A percentile compares a stretch with the other conserved stretches of the same genome.
Conservation (phyloP, 2,797 vertebrate species). For the Fistularia commersonii region DNA sequence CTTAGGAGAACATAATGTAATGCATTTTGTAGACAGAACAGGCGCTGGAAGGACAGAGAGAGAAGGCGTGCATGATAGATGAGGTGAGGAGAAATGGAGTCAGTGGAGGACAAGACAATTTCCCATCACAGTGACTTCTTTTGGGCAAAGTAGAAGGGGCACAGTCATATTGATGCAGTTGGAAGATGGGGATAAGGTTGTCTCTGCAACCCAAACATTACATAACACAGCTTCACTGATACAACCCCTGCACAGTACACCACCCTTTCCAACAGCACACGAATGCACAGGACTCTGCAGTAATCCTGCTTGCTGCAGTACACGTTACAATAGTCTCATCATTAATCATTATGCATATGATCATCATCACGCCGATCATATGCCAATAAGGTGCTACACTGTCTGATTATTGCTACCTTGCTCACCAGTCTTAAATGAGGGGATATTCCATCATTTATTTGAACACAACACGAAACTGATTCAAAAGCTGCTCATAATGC, state of each 20-base stretch:
- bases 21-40: conserved; percentile 61
- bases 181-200: conserved; percentile 35
- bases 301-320: conserved; percentile 78
- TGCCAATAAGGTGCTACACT: conserved; percentile 13
- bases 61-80: conserved; percentile 8
- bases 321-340: conserved; percentile 51
- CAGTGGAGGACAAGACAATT: conserved; percentile 20
- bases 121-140: too few relatives aligned
- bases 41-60: conserved; percentile 14
- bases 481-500: conserved; percentile 9
- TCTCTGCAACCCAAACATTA: conserved; percentile 59
- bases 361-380: conserved; percentile 25
- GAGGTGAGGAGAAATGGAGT: conserved; percentile 20
- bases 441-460: conserved; percentile 16
- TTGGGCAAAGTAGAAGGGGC: conserved; percentile 29
- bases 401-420: conserved; percentile 25
- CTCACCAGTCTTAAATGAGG: conserved; percentile 10
- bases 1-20: conserved; percentile 34
- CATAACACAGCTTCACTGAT: conserved; percentile 59
- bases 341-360: too few relatives aligned
- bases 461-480: conserved; percentile 25
- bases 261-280: conserved; percentile 78
- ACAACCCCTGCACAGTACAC: conserved; percentile 53
- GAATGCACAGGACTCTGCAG: conserved; percentile 82
- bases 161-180: conserved; percentile 39